Base-by-base conservation (phyloP, 2,113 vertebrate species). In the Lonchura striata region DNA sequence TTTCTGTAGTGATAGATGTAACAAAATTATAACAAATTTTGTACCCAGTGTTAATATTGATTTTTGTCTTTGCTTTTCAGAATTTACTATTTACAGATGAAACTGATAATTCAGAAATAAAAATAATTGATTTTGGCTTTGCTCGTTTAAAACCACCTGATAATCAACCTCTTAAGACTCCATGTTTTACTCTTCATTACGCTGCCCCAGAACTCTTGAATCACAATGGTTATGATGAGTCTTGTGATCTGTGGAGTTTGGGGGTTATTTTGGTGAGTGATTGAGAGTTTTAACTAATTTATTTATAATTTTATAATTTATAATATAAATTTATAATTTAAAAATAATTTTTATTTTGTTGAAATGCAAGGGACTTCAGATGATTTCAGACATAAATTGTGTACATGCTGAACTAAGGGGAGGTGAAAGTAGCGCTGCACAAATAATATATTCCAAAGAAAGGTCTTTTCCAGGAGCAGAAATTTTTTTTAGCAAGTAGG, bases 41-140 rank as follows among this genome's bases (percentile, higher is more conserved):
- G 46, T 93, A 57, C 12, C 11, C 17, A 57, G 15, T 72, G 27
- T 35, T 61, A 42, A 27, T 90, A 86, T 31, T 88, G 61, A 92
- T 82, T 91, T 95, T 92, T 89, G 44, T 78, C 42, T 96, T 92
- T 96, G 28, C 37, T 89, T 97, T 88, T 63, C 94, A 99, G 99
- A 99, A 99, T 97, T 98, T 99, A 94, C 96, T 99, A 92, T 99
- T 99, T 97, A 99, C 99, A 31, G 99, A 99, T 80, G 99, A 99
- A 97, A 98, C 97, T 44, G 99, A 99, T 97, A 99, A 98, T 96
- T 99, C 99, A 17, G 99, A 99, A 98, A 99, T 99, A 94, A 99
- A 99, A 98, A 98, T 99, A 93, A 99, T 99, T 97, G 99, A 99
- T 98, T 99, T 99, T 88, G 99, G 99, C 47, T 99, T 99, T 92